Percentiles rank a stretch among this genome's conserved stretches.
phyloP scores from a whole-genome alignment of 2,113 vertebrate genomes.

The Nymphicus hollandicus region DNA sequence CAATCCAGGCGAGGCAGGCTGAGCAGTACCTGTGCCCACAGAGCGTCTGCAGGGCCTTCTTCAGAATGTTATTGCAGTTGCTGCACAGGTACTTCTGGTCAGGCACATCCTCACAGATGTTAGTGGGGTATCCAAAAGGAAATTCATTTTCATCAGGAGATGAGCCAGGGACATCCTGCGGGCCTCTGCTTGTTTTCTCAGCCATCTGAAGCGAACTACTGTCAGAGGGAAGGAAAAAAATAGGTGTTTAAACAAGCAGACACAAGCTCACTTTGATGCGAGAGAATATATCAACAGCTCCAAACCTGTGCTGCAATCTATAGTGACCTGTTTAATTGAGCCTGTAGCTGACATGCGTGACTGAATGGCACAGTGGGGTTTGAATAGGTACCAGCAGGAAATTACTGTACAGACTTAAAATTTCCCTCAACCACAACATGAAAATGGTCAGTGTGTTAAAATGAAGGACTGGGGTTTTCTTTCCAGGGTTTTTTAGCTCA shows the following conservation, averaged over 20 bases:
- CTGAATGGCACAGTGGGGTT: constrained; percentile 61
- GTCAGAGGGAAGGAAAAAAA: neutral
- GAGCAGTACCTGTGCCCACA: constrained; percentile 77
- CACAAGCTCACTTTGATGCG: neutral
- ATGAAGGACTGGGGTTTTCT: neutral
- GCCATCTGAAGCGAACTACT: constrained; percentile 61
- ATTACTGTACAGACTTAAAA: constrained; percentile 69
- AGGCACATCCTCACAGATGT: constrained; percentile 67
- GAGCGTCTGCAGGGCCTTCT: constrained; percentile 68
- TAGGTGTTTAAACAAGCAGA: neutral
- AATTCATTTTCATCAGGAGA: constrained; percentile 79
- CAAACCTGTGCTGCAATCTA: neutral
- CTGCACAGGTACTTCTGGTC: constrained; percentile 75
- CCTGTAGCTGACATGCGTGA: neutral
- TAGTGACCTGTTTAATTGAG: neutral
- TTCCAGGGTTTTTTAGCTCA: neutral
- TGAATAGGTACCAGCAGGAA: constrained; percentile 63
- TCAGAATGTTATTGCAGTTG: constrained; percentile 73
- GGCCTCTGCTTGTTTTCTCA: neutral
- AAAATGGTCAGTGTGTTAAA: neutral
- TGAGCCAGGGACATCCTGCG: neutral
- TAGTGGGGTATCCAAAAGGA: constrained; percentile 76
- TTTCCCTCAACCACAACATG: constrained; percentile 51
- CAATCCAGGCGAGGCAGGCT: constrained; percentile 74
- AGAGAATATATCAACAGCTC: neutral